These are phyloP conservation scores for Caenorhabditis sinica DNA, from an alignment of 2,888 invertebrate genomes.

Conservation along the genomic window DNA sequence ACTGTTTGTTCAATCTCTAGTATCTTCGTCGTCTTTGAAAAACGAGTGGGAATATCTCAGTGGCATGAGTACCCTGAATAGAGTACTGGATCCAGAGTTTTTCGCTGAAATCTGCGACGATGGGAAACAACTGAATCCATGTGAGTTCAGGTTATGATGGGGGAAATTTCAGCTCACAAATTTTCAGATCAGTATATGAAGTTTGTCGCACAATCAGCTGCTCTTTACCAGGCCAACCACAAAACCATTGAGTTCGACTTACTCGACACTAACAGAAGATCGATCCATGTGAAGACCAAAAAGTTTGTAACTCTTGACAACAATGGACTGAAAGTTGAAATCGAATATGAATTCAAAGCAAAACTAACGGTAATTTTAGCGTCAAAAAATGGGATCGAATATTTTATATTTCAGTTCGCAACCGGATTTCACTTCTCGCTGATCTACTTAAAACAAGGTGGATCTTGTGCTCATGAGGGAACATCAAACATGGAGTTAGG, in stretches of 20 bases:
- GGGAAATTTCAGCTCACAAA: background rate
- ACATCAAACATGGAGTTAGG: no score
- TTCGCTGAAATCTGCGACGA: conserved; percentile 1
- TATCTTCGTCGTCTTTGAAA: no score
- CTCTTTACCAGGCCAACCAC: background rate
- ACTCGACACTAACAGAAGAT: background rate
- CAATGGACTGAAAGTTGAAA: background rate
- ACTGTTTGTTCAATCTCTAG: no score
- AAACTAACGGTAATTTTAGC: conserved; percentile 4
- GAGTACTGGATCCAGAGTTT: background rate
- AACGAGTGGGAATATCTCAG: no score
- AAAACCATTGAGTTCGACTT: background rate
- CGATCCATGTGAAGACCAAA: background rate
- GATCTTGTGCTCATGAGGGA: background rate
- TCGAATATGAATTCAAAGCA: background rate
- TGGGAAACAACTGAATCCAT: background rate
- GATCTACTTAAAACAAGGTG: background rate
- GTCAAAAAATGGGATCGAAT: no score
- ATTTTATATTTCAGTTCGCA: background rate
- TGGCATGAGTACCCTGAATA: no score
- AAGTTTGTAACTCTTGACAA: background rate
- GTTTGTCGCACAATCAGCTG: background rate
- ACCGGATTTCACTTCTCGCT: background rate
- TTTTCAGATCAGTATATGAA: conserved; percentile 19
- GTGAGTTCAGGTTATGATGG: background rate